These are phyloP conservation scores for Montipora foliosa DNA, from an alignment of 64 coral and sea anemone genomes.

Conservation along the genomic window DNA sequence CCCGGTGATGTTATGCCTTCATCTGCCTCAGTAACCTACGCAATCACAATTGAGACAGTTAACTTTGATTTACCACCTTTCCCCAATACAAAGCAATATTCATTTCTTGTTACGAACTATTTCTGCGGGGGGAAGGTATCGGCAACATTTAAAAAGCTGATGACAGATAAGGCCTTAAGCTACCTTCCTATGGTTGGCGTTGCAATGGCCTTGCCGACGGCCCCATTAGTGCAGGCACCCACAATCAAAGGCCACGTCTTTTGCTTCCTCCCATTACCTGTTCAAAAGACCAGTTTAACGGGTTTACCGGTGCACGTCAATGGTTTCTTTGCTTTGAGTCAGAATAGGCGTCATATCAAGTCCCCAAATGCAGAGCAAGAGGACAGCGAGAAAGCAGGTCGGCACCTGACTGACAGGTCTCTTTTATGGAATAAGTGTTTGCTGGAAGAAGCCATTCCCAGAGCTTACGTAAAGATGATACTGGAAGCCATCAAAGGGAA, in stretches of 20 bases:
- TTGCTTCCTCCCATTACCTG: conserved; percentile 94
- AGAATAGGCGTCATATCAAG: conserved; percentile 91
- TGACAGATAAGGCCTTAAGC: conserved; percentile 3
- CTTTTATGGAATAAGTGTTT: conserved; percentile 85
- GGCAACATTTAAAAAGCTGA: conserved; percentile 7
- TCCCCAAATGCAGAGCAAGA: conserved; percentile 87
- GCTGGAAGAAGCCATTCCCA: conserved; percentile 78
- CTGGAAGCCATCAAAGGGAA: not conserved
- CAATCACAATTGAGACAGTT: conserved; percentile 53
- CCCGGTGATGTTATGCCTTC: not conserved
- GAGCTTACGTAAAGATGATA: conserved; percentile 72
- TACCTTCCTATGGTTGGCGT: conserved; percentile 17
- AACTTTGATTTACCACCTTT: not conserved
- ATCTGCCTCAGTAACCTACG: conserved; percentile 42
- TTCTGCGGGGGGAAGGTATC: conserved; percentile 31
- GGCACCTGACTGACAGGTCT: conserved; percentile 70
- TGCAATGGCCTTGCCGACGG: not conserved
- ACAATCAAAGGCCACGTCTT: conserved; percentile 61
- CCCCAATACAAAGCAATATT: not conserved
- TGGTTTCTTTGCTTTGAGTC: conserved; percentile 91
- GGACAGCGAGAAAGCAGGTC: not conserved
- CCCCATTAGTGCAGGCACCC: not conserved
- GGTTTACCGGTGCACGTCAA: conserved; percentile 96
- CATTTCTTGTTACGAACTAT: conserved; percentile 72
- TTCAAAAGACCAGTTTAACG: conserved; percentile 83